phyloP scores from a whole-genome alignment of 2,113 vertebrate genomes.

The Hemicordylus capensis region DNA sequence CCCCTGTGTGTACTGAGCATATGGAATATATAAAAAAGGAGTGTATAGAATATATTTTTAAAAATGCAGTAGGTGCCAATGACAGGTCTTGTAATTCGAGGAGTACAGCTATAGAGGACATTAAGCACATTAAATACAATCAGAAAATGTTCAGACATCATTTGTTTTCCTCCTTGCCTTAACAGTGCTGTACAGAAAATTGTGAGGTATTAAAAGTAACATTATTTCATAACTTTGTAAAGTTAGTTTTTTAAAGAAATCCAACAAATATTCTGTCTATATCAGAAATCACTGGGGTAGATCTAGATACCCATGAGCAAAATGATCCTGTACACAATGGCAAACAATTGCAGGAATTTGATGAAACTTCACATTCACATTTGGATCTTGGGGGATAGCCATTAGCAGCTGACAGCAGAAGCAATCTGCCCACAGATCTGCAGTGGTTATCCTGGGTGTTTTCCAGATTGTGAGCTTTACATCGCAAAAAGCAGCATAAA shows the following conservation, averaged over 20 bases:
- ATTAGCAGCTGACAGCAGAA: neutral
- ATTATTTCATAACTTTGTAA: neutral
- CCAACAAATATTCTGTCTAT: neutral
- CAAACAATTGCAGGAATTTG: neutral
- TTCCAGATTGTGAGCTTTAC: no score
- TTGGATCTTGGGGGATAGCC: neutral
- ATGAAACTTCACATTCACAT: neutral
- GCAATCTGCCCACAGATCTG: neutral
- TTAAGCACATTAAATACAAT: neutral
- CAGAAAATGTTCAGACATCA: neutral
- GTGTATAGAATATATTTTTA: no score
- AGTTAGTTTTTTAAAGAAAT: neutral
- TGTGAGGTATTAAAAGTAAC: neutral
- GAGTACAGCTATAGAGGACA: neutral
- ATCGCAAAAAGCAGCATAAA: no score
- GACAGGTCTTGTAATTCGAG: neutral
- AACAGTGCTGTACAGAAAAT: neutral
- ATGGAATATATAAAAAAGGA: neutral
- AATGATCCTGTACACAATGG: neutral
- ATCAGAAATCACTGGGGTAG: neutral
- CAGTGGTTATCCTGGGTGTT: neutral
- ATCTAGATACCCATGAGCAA: neutral
- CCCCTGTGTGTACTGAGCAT: neutral
- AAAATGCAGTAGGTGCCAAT: neutral
- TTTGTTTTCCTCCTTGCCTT: neutral